Base-by-base conservation (phyloP, 1,140 invertebrate species). In the Stratiolaelaps scimitus region DNA sequence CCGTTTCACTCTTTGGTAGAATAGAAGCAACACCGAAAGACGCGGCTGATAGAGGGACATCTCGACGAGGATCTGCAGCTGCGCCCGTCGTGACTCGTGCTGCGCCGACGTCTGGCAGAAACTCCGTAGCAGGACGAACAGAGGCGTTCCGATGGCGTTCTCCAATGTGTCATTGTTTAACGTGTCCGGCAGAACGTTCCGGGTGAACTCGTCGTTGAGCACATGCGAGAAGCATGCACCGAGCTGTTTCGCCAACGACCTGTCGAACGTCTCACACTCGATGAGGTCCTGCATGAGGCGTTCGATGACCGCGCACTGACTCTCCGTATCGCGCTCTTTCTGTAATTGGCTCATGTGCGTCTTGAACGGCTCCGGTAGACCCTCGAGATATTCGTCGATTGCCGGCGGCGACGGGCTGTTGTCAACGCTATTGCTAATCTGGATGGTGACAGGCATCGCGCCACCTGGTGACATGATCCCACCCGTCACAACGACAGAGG, bases 81-180 rank as follows among this genome's bases (percentile, higher is more conserved):
- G 53, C 53, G 53, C 34, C 10, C 34, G 53, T 26, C 53, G 53
- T 15, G 53, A 60, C 23, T 60, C 26, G 23, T 23, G 26, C 10
- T 60, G 53, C 15, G 53, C 1, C 44, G 26, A 67, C 30, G 29
- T 43, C 46, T 64, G 28, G 13, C 64, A 66, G 65, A 68, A 26
- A 20, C 64, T 48, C 72, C 70, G 81, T 74, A 88, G 87, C 74
- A 90, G 79, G 15, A 87, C 84, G 76, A 89, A 90, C 47, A 90
- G 73, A 30, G 88, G 87, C 46, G 82, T 83, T 69, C 83, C 84
- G 73, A 89, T 85, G 70, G 86, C 89, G 71, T 86, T 84, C 70
- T 83, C 81, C 28, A 87, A 72, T 10, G 73, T 79, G 76, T 80
- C 79, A 40, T 80, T 78, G 70, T 77, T 78, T 0, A 77, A 67